These are phyloP conservation scores for Cosmia pyralina DNA, from an alignment of 2,888 invertebrate genomes.

Conservation along the genomic window DNA sequence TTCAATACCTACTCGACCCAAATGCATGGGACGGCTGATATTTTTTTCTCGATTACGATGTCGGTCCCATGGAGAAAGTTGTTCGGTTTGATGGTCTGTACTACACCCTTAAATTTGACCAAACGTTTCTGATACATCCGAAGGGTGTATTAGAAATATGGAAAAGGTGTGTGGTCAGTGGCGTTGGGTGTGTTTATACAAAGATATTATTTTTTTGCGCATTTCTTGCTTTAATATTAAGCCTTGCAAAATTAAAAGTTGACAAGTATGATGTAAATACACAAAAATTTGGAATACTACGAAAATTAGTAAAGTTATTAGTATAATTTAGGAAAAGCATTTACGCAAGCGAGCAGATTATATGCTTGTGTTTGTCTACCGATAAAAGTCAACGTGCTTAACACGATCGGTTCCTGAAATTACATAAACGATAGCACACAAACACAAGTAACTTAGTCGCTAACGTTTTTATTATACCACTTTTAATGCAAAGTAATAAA, in stretches of 20 bases:
- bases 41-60: too few relatives aligned
- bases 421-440: constrained; percentile 53
- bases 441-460: constrained; percentile 40
- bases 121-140: too few relatives aligned
- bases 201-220: too few relatives aligned
- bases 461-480: constrained; percentile 66
- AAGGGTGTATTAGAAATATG: too few relatives aligned
- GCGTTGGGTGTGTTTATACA: too few relatives aligned
- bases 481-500: constrained; percentile 69
- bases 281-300: not conserved
- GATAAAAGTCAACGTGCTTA: not conserved
- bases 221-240: too few relatives aligned
- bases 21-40: too few relatives aligned
- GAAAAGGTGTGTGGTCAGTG: too few relatives aligned
- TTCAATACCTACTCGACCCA: too few relatives aligned
- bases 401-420: constrained; percentile 28
- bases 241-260: not conserved
- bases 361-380: not conserved
- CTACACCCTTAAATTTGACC: too few relatives aligned
- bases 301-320: not conserved
- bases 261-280: not conserved
- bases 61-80: too few relatives aligned
- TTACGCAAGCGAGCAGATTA: not conserved
- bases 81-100: too few relatives aligned
- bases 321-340: not conserved